Base-by-base conservation (phyloP, 2,113 vertebrate species). In the Spea bombifrons region DNA sequence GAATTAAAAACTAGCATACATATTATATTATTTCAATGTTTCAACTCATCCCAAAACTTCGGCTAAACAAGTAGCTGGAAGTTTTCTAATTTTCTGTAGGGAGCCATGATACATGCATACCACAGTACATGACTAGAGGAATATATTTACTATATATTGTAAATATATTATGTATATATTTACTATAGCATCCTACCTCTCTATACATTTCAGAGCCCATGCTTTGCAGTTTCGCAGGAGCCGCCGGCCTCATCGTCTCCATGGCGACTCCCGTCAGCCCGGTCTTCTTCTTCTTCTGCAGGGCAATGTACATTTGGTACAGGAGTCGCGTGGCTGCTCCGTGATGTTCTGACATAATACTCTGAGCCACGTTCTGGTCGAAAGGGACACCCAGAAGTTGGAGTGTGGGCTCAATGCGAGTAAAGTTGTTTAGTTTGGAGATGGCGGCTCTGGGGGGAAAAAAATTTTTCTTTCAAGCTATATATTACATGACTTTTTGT, bases 381-480 rank as follows among this genome's bases (percentile, higher is more conserved):
- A 97, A 96, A 16, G 92, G 86, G 79, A 98, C 91, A 44, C 94
- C 94, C 84, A 99, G 83, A 53, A 94, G 88, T 2, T 90, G 90
- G 61, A 99, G 86, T 0, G 94, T 94, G 12, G 97, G 94, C 78
- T 97, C 90, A 76, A 99, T 83, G 9, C 93, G 95, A 44, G 89
- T 94, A 84, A 97, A 98, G 82, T 99, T 99, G 81, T 92, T 96
- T 76, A 94, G 79, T 84, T 92, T 97, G 72, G 94, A 90, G 83
- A 87, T 88, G 46, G 92, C 86, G 49, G 84, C 83, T 82, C 97
- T 99, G 64, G 76, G 81, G 75, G 82, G 73, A 72, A 73, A 46
- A 80, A 0, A 75, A 47, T 30, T 44, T 78, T 69, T 69, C 13
- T 15, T 44, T 44, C 4, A 7, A 66, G 9, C 9, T 52, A 52